Conservation (phyloP, 2,888 invertebrate species). For the Conchocele bisecta region DNA sequence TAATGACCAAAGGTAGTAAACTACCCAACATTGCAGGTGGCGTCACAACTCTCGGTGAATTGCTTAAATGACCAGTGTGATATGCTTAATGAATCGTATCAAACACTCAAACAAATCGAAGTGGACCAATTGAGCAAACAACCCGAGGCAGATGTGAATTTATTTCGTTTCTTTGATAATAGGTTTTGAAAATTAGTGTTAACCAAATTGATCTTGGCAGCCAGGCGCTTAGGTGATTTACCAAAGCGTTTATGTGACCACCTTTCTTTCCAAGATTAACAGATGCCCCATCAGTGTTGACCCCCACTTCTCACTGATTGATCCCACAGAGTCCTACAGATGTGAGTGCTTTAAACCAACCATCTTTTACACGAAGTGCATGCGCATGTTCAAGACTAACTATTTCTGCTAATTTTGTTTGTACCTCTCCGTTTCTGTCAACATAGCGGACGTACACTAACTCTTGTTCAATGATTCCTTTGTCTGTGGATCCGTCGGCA, state of each 20-base stretch:
- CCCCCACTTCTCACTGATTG: too few relatives aligned
- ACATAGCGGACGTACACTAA: constrained; percentile 29
- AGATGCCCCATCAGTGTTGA: constrained; percentile 25
- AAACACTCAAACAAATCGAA: too few relatives aligned
- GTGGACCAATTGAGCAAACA: too few relatives aligned
- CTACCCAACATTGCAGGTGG: too few relatives aligned
- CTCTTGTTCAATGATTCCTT: constrained; percentile 27
- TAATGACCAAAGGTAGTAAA: too few relatives aligned
- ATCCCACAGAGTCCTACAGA: constrained; percentile 19
- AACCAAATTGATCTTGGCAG: too few relatives aligned
- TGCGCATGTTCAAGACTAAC: constrained; percentile 14
- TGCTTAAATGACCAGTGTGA: too few relatives aligned
- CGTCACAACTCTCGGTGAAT: too few relatives aligned
- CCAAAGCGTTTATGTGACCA: constrained; percentile 15
- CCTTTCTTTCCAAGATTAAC: constrained; percentile 26
- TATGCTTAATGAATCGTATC: too few relatives aligned
- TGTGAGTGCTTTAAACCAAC: constrained; percentile 8
- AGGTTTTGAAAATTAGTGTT: too few relatives aligned
- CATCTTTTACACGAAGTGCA: constrained; percentile 18
- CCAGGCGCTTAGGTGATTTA: background rate
- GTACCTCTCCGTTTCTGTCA: constrained; percentile 3
- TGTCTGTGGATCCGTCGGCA: constrained; percentile 23
- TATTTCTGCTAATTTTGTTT: constrained; percentile 27
- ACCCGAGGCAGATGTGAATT: too few relatives aligned
- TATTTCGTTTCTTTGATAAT: too few relatives aligned